Conservation (phyloP, 2,113 vertebrate species). For the Phalacrocorax pelagicus region DNA sequence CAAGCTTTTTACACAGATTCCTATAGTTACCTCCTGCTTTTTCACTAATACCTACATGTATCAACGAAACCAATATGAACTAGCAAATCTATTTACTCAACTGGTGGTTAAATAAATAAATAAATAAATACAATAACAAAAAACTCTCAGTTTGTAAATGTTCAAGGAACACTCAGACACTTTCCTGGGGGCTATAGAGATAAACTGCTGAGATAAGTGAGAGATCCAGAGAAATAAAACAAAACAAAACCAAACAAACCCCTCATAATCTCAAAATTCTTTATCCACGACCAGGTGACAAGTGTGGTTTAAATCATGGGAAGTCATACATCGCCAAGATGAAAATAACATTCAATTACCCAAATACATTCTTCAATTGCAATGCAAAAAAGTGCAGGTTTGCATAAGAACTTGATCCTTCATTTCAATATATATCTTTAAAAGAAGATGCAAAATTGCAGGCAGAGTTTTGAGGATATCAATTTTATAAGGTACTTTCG, state of each 20-base stretch:
- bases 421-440: background rate
- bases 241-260: background rate
- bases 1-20: background rate
- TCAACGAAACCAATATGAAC: background rate
- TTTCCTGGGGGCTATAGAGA: background rate
- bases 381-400: background rate
- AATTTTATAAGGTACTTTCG: rapidly evolving
- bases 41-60: background rate
- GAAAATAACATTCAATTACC: background rate
- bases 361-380: background rate
- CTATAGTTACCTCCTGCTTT: background rate
- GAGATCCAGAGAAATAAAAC: background rate
- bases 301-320: background rate
- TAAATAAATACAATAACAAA: background rate
- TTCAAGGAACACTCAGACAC: background rate
- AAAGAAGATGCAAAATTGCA: background rate
- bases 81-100: background rate
- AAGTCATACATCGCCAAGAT: rapidly evolving
- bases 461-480: background rate
- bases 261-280: background rate
- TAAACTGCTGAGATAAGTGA: background rate
- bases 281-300: background rate
- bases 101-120: background rate
- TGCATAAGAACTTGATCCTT: background rate
- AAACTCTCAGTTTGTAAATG: rapidly evolving